Base-by-base conservation (phyloP, 2,113 vertebrate genomes). In the Limnothrissa miodon region DNA sequence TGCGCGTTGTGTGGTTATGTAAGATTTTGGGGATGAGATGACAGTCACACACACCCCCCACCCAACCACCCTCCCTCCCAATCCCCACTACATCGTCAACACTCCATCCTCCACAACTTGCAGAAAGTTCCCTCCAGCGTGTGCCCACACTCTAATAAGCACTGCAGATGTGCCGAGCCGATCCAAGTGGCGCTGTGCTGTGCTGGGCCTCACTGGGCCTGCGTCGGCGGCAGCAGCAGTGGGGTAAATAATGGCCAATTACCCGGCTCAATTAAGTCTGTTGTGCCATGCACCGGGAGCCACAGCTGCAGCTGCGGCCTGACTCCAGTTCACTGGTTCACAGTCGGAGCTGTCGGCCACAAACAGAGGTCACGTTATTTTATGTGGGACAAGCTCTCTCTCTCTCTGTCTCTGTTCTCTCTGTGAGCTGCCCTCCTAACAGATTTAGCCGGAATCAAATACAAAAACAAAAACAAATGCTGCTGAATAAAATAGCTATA, bases 231-330 rank as follows among this genome's bases (percentile, higher is more conserved):
- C 51, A 23, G 19, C 51, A 23, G 85, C 80, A 66, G 87, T 81
- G 87, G 81, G 89, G 89, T 90, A 92, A 92, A 92, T 92, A 92
- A 90, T 90, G 88, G 87, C 89, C 92, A 92, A 91, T 93, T 94
- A 93, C 89, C 90, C 92, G 90, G 85, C 90, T 92, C 88, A 90
- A 85, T 91, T 87, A 87, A 89, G 79, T 66, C 74, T 29, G 70
- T 82, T 82, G 83, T 85, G 66, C 29, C 7, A 17, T 36, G 23
- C 78, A 78, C 83, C 39, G 46, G 66, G 39, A 44, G 51, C 39
- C 17, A 33, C 87, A 87, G 91, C 87, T 90, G 87, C 87, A 89
- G 80, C 56, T 46, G 74, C 1, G 15, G 11, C 66, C 59, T 23
- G 36, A 39, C 78, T 81, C 81, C 39, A 74, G 59, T 45, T 81